phyloP scores from a whole-genome alignment of 2,888 invertebrate species.

The Pardosa pseudoannulata region DNA sequence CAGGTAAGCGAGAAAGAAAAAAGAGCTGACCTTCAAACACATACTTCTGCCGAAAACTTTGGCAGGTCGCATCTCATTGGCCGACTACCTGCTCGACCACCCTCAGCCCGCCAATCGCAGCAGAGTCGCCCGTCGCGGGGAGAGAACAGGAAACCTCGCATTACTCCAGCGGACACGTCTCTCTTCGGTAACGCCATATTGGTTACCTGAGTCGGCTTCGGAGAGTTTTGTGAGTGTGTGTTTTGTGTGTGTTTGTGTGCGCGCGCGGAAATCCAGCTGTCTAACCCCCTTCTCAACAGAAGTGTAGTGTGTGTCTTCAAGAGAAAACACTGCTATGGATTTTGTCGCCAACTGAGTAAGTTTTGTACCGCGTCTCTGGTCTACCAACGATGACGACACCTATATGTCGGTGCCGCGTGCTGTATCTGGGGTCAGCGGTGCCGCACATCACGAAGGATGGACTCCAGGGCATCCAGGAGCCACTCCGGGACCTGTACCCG shows the following conservation, averaged over 20 bases:
- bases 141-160: conserved; percentile 40
- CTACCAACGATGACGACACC: conserved; percentile 86
- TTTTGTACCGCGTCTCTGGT: neutral
- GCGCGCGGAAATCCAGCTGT: too few relatives aligned
- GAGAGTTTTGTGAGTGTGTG: too few relatives aligned
- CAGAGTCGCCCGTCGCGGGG: conserved; percentile 11
- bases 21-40: conserved; percentile 63
- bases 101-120: conserved; percentile 35
- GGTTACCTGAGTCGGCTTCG: conserved; percentile 37
- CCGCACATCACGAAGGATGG: conserved; percentile 99
- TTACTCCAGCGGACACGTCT: conserved; percentile 64
- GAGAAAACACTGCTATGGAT: conserved; percentile 25
- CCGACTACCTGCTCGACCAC: conserved; percentile 55
- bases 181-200: conserved; percentile 58
- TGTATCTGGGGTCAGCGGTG: conserved; percentile 96
- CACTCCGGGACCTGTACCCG: conserved; percentile 95
- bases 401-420: conserved; percentile 96
- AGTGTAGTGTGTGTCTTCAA: too few relatives aligned
- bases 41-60: conserved; percentile 41
- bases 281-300: too few relatives aligned
- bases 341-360: neutral
- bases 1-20: conserved; percentile 29
- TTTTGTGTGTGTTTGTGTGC: neutral
- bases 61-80: conserved; percentile 57
- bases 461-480: conserved; percentile 97